phyloP scores from a whole-genome alignment of 2,797 vertebrate species.

The Epinephelus malabaricus region DNA sequence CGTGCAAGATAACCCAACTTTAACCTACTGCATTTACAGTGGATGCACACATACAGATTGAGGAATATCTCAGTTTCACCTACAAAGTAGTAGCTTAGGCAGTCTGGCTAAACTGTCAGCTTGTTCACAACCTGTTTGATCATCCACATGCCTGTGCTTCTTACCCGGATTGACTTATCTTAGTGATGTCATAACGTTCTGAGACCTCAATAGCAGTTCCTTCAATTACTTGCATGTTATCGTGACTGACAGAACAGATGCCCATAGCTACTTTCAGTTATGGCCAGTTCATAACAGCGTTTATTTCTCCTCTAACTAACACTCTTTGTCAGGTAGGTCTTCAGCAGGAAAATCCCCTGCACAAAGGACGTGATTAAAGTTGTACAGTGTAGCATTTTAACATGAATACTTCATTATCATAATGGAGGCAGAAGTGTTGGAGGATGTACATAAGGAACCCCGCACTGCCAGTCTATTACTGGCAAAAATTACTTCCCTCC shows the following conservation, averaged over 20 bases:
- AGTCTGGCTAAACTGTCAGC: neutral
- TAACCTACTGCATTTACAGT: neutral
- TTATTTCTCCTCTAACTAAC: neutral
- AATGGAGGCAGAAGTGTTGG: neutral
- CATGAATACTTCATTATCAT: neutral
- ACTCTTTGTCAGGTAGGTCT: neutral
- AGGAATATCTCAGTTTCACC: neutral
- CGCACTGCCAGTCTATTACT: neutral
- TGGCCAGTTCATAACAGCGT: neutral
- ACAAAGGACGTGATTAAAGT: constrained; percentile 3
- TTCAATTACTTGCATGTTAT: neutral
- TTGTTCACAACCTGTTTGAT: neutral
- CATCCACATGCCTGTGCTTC: too few species aligned
- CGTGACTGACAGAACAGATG: neutral
- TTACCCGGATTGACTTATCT: too few species aligned
- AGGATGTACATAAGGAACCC: neutral
- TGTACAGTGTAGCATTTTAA: neutral
- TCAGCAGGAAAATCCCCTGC: neutral
- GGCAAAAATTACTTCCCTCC: neutral
- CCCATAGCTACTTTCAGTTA: neutral
- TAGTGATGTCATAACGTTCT: too few species aligned
- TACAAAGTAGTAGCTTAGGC: neutral
- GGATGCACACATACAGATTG: too few species aligned
- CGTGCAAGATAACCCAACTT: neutral
- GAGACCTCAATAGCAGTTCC: too few species aligned